Base-by-base conservation (phyloP, 2,113 vertebrate genomes). In the Ellobius talpinus region DNA sequence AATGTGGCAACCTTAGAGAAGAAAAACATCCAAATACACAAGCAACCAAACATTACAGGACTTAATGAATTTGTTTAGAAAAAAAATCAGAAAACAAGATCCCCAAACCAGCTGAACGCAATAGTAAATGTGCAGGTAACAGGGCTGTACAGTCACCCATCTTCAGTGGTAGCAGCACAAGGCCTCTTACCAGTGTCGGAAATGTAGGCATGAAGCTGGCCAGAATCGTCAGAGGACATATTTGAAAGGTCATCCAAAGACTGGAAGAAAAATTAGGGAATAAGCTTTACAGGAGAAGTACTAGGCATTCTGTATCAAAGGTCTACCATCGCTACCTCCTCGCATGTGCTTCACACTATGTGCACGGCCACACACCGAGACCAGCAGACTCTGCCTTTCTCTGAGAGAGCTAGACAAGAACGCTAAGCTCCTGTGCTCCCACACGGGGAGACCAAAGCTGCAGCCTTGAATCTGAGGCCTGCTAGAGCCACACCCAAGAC, bases 161-260 rank as follows among this genome's bases (percentile, higher is more conserved):
- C 87, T 33, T 93, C 66, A 81, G 29, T 55, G 72, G 73, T 55
- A 92, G 50, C 33, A 63, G 33, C 14, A 84, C 23, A 82, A 81
- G 97, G 90, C 91, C 36, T 97, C 98, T 98, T 99, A 99, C 99
- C 99, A 74, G 99, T 99, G 97, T 99, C 99, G n/a, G 99, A 99
- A 98, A 99, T 99, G 95, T 99, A 99, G 55, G 99, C 99, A 79
- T 99, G 99, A 47, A 99, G 98, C 94, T 99, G 99, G 97, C 99
- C 92, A 87, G 98, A 97, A 87, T 99, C 99, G 96, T 99, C 99
- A 96, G 99, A 98, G 98, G 99, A 98, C 87, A 99, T 98, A 96
- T 98, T 99, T 96, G 99, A 99, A 98, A 99, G 99, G 97, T 99
- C 99, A 97, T 99, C 99, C 97, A 99, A 98, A 92, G 99, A 99